These are phyloP conservation scores for Yoshiicerus persimilis DNA, from an alignment of 1,140 invertebrate species.

Conservation along the genomic window DNA sequence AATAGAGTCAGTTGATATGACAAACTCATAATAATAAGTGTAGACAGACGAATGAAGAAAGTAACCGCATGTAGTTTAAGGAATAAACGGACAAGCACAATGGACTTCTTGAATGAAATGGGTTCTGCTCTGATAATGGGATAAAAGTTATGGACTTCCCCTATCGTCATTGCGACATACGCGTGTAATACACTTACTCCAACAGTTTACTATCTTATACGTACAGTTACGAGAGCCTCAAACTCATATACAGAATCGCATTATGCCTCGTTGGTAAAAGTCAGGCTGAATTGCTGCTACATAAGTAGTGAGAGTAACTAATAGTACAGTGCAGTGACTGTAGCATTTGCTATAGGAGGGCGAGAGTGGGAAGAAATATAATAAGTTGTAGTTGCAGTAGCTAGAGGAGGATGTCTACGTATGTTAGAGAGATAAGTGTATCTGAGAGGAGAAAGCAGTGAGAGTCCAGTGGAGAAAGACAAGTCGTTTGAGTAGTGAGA, in stretches of 20 bases:
- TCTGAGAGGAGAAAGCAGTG: too few relatives aligned
- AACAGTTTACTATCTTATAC: neutral
- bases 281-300: too few relatives aligned
- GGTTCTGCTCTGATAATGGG: constrained; percentile 21
- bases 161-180: constrained; percentile 19
- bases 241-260: too few relatives aligned
- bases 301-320: too few relatives aligned
- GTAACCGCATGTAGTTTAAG: constrained; percentile 7
- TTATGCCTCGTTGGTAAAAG: too few relatives aligned
- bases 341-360: neutral
- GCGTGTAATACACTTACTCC: constrained; percentile 7
- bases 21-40: constrained; percentile 11
- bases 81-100: constrained; percentile 19
- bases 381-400: too few relatives aligned
- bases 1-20: constrained; percentile 9
- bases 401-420: neutral
- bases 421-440: too few relatives aligned
- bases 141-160: constrained; percentile 22
- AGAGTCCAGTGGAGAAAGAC: neutral
- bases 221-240: neutral
- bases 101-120: constrained; percentile 22
- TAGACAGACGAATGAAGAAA: constrained; percentile 20
- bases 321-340: neutral
- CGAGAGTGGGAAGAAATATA: neutral
- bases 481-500: neutral